These are phyloP conservation scores for Prionace glauca DNA, from an alignment of 2,797 vertebrate species.

Conservation along the genomic window DNA sequence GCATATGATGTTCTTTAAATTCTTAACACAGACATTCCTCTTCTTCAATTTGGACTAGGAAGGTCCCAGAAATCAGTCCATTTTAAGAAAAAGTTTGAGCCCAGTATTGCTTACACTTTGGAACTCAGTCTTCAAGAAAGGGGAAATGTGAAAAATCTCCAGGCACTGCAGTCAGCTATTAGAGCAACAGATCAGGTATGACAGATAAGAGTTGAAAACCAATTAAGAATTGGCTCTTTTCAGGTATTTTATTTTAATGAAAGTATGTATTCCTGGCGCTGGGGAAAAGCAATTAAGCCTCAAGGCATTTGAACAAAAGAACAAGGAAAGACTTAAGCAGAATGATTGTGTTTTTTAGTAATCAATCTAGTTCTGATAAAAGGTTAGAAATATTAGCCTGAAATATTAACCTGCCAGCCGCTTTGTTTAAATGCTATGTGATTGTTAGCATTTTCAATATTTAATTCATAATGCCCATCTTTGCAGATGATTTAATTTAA, in stretches of 20 bases:
- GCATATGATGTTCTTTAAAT: neutral
- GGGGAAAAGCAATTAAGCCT: neutral
- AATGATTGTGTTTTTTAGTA: neutral
- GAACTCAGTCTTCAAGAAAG: neutral
- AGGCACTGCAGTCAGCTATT: neutral
- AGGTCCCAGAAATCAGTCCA: neutral
- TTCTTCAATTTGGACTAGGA: neutral
- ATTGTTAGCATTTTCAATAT: neutral
- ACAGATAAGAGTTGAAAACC: neutral
- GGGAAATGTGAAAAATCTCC: neutral
- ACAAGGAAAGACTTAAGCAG: neutral
- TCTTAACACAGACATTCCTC: neutral
- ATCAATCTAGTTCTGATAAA: neutral
- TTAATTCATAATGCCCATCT: neutral
- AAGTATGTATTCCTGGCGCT: neutral
- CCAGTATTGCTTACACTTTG: neutral
- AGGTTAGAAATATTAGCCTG: neutral
- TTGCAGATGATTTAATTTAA: neutral
- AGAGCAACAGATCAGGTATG: neutral
- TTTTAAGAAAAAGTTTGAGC: neutral
- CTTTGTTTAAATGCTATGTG: neutral
- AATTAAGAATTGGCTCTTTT: neutral
- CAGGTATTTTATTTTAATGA: neutral
- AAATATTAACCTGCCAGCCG: neutral
- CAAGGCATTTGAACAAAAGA: neutral